Evolutionary conservation across 2,888 invertebrate species (phyloP).

Genomic region (Drosophila pseudotalamancana): DNA sequence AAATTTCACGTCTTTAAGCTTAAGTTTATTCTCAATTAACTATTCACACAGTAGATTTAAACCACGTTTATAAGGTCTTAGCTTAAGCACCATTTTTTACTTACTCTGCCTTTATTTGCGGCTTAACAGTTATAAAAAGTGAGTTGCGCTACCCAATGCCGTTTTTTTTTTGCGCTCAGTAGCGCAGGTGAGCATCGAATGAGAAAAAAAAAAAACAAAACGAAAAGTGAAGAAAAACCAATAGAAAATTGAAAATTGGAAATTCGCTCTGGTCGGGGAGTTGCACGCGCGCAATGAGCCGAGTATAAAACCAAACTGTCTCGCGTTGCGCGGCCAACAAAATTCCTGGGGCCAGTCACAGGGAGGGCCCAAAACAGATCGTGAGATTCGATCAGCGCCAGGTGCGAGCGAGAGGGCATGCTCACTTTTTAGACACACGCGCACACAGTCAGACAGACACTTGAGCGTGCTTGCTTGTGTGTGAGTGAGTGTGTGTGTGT

Average conservation of each 20-base stretch:
- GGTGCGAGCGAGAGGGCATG: slow-evolving; percentile 58
- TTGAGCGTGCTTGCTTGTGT: slow-evolving; percentile 11
- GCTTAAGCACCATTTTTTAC: not conserved
- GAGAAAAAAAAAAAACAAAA: not conserved
- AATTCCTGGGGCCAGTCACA: slow-evolving; percentile 72
- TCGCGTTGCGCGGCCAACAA: slow-evolving; percentile 52
- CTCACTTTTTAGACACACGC: slow-evolving; percentile 28
- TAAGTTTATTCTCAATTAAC: not conserved
- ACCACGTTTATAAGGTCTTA: too few species aligned
- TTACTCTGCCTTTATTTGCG: not conserved
- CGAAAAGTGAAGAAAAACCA: not conserved
- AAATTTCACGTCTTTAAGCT: too few species aligned
- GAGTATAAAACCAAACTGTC: slow-evolving; percentile 79
- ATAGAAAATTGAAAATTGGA: slow-evolving; percentile 9
- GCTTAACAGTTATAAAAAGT: not conserved
- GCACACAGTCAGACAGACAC: not conserved
- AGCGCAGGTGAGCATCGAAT: slow-evolving; percentile 11
- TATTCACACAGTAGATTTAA: too few species aligned
- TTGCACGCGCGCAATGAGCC: slow-evolving; percentile 76
- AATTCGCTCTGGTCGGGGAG: slow-evolving; percentile 51
- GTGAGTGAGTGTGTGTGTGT: slow-evolving; percentile 55
- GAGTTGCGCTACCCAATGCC: not conserved
- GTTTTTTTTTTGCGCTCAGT: not conserved
- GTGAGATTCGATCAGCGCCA: slow-evolving; percentile 22
- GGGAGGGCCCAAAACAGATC: slow-evolving; percentile 56